These are phyloP conservation scores for Rhagium mordax DNA, from an alignment of 2,888 invertebrate species.

Conservation along the genomic window DNA sequence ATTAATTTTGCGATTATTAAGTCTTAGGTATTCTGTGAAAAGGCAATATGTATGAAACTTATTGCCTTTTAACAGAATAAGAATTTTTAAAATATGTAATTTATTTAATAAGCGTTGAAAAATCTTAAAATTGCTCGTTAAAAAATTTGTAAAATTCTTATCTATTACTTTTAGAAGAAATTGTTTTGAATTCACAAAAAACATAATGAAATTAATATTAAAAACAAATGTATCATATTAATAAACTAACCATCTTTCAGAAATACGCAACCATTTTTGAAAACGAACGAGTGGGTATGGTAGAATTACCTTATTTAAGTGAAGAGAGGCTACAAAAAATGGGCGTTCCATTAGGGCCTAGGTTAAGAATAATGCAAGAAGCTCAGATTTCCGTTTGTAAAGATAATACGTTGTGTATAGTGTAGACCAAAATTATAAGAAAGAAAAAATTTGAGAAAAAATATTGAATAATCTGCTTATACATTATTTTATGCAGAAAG, in stretches of 20 bases:
- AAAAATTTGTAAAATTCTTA: no score
- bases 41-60: no score
- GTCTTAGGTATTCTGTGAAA: no score
- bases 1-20: no score
- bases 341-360: slow-evolving; percentile 92
- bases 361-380: slow-evolving; percentile 90
- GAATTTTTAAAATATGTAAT: no score
- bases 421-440: slow-evolving; percentile 62
- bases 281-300: slow-evolving; percentile 89
- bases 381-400: slow-evolving; percentile 79
- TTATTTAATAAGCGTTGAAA: no score
- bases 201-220: no score
- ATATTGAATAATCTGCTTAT: not conserved
- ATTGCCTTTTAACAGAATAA: no score
- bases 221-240: not conserved
- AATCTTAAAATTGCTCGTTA: no score
- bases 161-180: no score
- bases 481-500: not conserved
- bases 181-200: no score
- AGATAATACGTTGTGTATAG: slow-evolving; percentile 78
- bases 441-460: not conserved
- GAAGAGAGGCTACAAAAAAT: slow-evolving; percentile 90
- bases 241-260: slow-evolving; percentile 73
- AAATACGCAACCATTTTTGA: slow-evolving; percentile 90
- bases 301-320: slow-evolving; percentile 91